A percentile compares a stretch with the other conserved stretches of the same genome.
Evolutionary conservation across 2,113 vertebrate species (phyloP).

Genomic region (Amia ocellicauda): DNA sequence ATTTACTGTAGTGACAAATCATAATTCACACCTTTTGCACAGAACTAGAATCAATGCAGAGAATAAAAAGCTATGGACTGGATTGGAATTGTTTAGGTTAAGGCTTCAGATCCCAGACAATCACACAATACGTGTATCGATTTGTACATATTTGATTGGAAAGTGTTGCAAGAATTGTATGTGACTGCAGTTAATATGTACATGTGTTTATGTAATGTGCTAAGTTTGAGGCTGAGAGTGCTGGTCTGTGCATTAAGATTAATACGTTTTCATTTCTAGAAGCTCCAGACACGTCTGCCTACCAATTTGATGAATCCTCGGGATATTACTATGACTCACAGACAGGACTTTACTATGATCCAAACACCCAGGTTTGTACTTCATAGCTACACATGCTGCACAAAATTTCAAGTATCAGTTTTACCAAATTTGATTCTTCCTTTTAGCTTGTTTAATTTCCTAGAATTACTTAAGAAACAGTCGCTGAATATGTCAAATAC

Average conservation of each 20-base stretch:
- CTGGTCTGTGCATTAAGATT: too few species aligned
- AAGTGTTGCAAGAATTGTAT: background rate
- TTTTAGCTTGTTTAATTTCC: background rate
- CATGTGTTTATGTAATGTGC: too few species aligned
- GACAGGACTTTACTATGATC: conserved; percentile 93
- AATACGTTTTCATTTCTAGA: conserved; percentile 58
- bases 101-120: background rate
- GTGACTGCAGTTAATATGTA: background rate
- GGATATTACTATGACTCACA: conserved; percentile 95
- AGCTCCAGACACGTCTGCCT: conserved; percentile 87
- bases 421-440: background rate
- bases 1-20: background rate
- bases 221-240: too few species aligned
- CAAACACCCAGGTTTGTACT: conserved; percentile 85
- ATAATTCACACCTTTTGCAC: background rate
- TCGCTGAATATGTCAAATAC: too few species aligned
- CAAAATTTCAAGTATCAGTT: background rate
- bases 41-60: too few species aligned
- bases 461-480: too few species aligned
- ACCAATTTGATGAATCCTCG: conserved; percentile 95
- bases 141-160: background rate
- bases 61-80: too few species aligned
- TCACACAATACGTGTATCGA: too few species aligned
- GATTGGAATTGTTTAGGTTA: too few species aligned
- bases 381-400: background rate